Conservation (phyloP, 1,140 invertebrate species). For the Bombus consobrinus region DNA sequence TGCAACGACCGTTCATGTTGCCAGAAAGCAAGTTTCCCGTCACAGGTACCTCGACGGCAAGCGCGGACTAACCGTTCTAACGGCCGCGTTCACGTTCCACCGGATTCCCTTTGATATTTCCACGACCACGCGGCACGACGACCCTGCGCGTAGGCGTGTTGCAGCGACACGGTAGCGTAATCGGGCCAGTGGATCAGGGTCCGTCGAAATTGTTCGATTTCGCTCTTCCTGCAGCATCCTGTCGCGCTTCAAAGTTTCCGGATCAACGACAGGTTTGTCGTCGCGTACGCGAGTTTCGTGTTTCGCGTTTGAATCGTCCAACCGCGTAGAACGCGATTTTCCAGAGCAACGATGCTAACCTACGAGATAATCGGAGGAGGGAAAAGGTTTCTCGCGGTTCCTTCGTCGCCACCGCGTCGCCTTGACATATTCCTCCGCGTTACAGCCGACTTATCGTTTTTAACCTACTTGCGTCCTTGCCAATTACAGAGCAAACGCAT, state of each 20-base stretch:
- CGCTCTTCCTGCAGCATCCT: background rate
- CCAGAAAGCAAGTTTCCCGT: conserved; percentile 82
- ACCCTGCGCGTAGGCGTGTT: conserved; percentile 9
- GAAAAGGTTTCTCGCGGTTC: background rate
- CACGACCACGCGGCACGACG: too few species aligned
- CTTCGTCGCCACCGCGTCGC: conserved; percentile 34
- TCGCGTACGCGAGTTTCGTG: too few species aligned
- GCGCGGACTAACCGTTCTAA: too few species aligned
- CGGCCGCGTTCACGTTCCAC: background rate
- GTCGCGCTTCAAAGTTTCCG: too few species aligned
- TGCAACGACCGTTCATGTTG: conserved; percentile 76
- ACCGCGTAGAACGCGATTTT: too few species aligned
- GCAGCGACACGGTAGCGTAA: conserved; percentile 14
- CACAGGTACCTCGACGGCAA: conserved; percentile 73
- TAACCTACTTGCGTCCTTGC: conserved; percentile 70
- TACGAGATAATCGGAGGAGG: rapidly evolving
- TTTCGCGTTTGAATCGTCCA: too few species aligned
- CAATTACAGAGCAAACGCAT: conserved; percentile 61
- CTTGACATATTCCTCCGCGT: conserved; percentile 65
- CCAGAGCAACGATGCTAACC: too few species aligned
- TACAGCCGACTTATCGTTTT: conserved; percentile 66
- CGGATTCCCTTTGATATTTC: background rate
- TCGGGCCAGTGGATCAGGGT: conserved; percentile 60
- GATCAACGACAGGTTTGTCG: too few species aligned
- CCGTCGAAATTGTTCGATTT: background rate